Evolutionary conservation across 2,113 vertebrate species (phyloP), one percentile per base, ranked within the genome.

Genomic region (Lepus europaeus): DNA sequence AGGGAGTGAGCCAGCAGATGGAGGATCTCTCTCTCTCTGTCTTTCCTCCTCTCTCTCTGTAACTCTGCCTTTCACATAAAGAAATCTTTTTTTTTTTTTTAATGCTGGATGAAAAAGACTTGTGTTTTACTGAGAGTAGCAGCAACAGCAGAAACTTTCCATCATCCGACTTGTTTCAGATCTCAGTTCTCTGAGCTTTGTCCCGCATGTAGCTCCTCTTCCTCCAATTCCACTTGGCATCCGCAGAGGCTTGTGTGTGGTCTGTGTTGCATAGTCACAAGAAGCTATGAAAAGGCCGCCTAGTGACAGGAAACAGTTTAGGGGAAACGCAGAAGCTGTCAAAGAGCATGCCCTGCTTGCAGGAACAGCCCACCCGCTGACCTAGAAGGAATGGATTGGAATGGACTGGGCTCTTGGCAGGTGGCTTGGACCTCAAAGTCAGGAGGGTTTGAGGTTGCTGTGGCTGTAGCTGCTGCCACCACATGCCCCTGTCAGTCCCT

Each of bases 241-340:
- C 22, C 68, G 63, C 56, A 64, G 39, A 49, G 3, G 73, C 69
- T 77, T 56, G 31, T 73, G 39, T 69, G 63, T 53, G 31, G 69
- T 82, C 56, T 83, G 8, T 77, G 29, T 93, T 83, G 39, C 27
- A 74, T 87, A 33, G 56, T 91, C 78, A 90, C 74, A 93, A 79
- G 64, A 72, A 78, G 5, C 68, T 86, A 73, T 77, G 25, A 84
- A 25, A 90, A 92, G 82, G 64, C 64, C 68, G n/a, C 20, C 9
- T 61, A 69, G 78, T 59, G n/a, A 69, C 16, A 73, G 69, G 73
- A 89, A 79, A 36, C 31, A 80, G 45, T 73, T 6, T 13, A n/a
- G 14, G 79, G 64, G 80, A 80, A 81, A 82, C 36, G 61, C 33
- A 84, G 56, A 86, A 49, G 20, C 19, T 66, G 29, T 19, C 53